phyloP scores from a whole-genome alignment of 1,140 invertebrate genomes.

The Rhagoletis pomonella region DNA sequence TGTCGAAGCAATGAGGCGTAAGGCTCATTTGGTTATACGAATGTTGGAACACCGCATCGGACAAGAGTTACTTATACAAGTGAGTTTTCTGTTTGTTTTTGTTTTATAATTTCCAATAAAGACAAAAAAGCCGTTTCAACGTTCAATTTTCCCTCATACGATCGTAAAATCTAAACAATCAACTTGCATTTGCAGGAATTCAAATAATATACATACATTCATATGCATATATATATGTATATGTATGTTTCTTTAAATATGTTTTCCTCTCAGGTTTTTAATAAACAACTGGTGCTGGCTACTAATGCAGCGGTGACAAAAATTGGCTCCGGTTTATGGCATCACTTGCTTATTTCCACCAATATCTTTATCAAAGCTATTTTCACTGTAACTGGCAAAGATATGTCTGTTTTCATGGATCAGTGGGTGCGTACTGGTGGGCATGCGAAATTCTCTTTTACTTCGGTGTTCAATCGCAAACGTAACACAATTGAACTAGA shows the following conservation, averaged over 20 bases:
- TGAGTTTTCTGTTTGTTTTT: neutral
- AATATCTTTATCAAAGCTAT: conserved; percentile 96
- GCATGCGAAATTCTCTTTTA: conserved; percentile 94
- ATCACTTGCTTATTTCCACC: conserved; percentile 94
- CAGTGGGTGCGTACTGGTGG: conserved; percentile 97
- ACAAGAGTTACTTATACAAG: conserved; percentile 92
- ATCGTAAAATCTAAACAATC: too few species aligned
- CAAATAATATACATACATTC: too few species aligned
- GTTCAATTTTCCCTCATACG: too few species aligned
- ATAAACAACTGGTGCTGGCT: conserved; percentile 96
- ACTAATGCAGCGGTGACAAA: conserved; percentile 91
- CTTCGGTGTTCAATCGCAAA: conserved; percentile 96
- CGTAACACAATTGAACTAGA: conserved; percentile 98
- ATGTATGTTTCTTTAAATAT: neutral
- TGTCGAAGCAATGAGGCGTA: conserved; percentile 92
- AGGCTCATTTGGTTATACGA: conserved; percentile 93
- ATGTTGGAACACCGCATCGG: conserved; percentile 98
- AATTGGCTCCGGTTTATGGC: conserved; percentile 89
- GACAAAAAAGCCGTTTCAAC: too few species aligned
- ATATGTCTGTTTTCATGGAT: conserved; percentile 98
- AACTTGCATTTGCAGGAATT: too few species aligned
- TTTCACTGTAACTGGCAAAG: conserved; percentile 98
- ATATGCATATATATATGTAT: neutral
- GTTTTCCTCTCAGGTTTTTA: conserved; percentile 85
- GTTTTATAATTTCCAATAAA: too few species aligned